Conservation (phyloP, 2,888 invertebrate genomes). For the Camponotus fellah region DNA sequence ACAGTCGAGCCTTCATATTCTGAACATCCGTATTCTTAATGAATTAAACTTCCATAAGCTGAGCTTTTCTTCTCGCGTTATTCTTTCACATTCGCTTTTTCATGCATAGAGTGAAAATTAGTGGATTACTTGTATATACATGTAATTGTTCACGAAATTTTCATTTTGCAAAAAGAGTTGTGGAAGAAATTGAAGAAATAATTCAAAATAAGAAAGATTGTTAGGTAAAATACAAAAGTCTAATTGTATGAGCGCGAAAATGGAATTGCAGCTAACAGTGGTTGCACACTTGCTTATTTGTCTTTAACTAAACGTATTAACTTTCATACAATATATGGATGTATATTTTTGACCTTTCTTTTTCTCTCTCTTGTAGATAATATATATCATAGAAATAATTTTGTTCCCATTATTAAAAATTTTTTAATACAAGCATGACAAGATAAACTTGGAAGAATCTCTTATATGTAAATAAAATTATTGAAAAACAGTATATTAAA, state of each 20-base stretch:
- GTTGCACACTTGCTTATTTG: slow-evolving; percentile 10
- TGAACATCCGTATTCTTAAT: background rate
- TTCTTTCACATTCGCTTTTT: background rate
- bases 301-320: slow-evolving; percentile 53
- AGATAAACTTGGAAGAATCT: slow-evolving; percentile 51
- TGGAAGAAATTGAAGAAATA: background rate
- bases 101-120: background rate
- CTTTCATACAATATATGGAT: slow-evolving; percentile 59
- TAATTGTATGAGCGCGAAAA: background rate
- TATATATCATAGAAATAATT: slow-evolving; percentile 48
- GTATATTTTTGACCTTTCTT: slow-evolving; percentile 40
- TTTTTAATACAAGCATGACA: slow-evolving; percentile 57
- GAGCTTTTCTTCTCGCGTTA: background rate
- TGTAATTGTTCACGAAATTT: background rate
- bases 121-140: background rate
- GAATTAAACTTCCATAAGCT: background rate
- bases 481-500: slow-evolving; percentile 69
- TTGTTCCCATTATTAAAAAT: slow-evolving; percentile 49
- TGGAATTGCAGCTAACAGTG: background rate
- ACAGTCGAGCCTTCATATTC: background rate
- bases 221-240: background rate
- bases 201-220: background rate
- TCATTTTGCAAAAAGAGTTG: background rate
- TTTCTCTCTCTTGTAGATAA: slow-evolving; percentile 50
- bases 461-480: slow-evolving; percentile 75